These are phyloP conservation scores for Alfaro cultratus DNA, from an alignment of 2,797 vertebrate species.

Conservation along the genomic window DNA sequence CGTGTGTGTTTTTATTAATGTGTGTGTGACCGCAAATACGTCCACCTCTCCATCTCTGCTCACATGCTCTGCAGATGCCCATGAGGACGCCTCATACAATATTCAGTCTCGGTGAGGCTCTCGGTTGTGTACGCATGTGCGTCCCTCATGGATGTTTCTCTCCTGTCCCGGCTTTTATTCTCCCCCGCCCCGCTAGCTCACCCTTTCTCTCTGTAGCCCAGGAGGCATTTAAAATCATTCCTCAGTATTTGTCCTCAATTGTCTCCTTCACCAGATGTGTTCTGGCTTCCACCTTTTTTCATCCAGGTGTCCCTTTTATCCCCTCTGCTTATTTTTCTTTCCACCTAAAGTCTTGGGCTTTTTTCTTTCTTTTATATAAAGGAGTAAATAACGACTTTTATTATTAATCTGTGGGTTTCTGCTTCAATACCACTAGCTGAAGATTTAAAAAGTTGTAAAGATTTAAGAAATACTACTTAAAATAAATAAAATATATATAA, in stretches of 20 bases:
- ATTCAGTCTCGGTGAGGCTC: conserved; percentile 77
- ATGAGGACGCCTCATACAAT: conserved; percentile 82
- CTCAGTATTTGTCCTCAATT: conserved; percentile 54
- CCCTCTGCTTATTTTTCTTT: conserved; percentile 11
- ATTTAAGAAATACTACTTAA: background rate
- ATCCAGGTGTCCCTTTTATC: conserved; percentile 19
- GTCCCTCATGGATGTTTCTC: conserved; percentile 49
- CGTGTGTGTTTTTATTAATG: conserved; percentile 25
- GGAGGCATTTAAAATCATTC: conserved; percentile 39
- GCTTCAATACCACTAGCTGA: background rate
- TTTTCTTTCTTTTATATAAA: background rate
- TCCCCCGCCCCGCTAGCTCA: background rate
- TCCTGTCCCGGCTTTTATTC: conserved; percentile 22
- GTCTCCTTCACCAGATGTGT: conserved; percentile 53
- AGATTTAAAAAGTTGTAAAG: background rate
- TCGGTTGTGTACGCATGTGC: conserved; percentile 29
- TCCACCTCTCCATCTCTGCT: conserved; percentile 40
- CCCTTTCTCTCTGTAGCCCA: conserved; percentile 23
- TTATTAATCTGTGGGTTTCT: background rate
- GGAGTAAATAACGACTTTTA: background rate
- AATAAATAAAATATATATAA: background rate
- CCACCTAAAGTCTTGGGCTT: background rate
- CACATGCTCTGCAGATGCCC: conserved; percentile 66
- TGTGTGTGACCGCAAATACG: background rate
- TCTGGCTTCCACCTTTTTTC: conserved; percentile 17